Conservation (phyloP, 2,797 vertebrate species). For the Anniella stebbinsi region DNA sequence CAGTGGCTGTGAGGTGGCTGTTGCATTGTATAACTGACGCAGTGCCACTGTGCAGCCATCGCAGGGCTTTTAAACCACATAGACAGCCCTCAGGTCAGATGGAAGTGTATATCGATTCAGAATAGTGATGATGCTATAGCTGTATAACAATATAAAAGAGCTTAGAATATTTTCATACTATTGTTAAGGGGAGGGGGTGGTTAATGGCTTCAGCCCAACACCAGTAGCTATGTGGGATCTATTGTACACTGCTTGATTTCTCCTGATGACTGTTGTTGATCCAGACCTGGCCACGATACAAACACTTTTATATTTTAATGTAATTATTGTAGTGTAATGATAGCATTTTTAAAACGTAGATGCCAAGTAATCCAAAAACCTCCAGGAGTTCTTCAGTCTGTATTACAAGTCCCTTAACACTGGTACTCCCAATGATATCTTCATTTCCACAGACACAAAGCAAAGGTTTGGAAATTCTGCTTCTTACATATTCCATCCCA, state of each 20-base stretch:
- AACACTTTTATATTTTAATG: not conserved
- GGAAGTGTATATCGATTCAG: not conserved
- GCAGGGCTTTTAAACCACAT: too few relatives aligned
- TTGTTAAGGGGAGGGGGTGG: not conserved
- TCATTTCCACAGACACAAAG: conserved; percentile 63
- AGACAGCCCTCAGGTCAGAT: too few relatives aligned
- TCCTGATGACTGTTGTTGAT: not conserved
- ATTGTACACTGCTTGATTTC: not conserved
- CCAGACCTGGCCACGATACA: not conserved
- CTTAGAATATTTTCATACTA: not conserved
- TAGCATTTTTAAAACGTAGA: conserved; percentile 1
- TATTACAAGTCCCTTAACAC: conserved; percentile 60
- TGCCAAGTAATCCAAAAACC: conserved; percentile 43
- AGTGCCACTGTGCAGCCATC: too few relatives aligned
- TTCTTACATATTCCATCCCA: conserved; percentile 48
- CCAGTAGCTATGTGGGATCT: not conserved
- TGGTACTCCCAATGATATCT: conserved; percentile 46
- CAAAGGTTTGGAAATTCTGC: conserved; percentile 72
- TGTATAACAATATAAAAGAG: not conserved
- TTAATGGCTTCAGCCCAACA: not conserved
- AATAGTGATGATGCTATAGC: not conserved
- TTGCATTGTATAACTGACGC: too few relatives aligned
- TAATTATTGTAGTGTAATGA: conserved; percentile 15
- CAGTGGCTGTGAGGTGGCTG: too few relatives aligned
- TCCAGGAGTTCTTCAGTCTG: conserved; percentile 50